Evolutionary conservation across 2,888 invertebrate species (phyloP).

Genomic region (Hirtodrosophila histrioides): DNA sequence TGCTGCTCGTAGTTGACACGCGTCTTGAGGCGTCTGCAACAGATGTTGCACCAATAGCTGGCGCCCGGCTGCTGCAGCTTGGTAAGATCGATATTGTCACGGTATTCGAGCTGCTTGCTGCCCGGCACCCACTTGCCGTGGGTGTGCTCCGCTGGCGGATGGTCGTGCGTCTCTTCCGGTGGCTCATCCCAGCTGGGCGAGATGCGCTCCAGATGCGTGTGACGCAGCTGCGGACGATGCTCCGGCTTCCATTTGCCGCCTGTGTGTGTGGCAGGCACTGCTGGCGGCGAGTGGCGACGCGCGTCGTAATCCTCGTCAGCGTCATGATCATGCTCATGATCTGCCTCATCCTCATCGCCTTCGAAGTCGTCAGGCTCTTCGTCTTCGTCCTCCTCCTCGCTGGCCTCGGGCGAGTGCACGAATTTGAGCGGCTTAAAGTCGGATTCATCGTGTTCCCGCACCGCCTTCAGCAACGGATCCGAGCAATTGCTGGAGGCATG

Average conservation of each 20-base stretch:
- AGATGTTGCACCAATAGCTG: slow-evolving; percentile 91
- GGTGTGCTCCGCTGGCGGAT: slow-evolving; percentile 89
- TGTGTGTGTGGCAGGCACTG: slow-evolving; percentile 86
- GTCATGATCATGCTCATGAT: slow-evolving; percentile 22
- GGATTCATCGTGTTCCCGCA: slow-evolving; percentile 86
- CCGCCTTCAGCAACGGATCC: slow-evolving; percentile 87
- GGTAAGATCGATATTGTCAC: slow-evolving; percentile 83
- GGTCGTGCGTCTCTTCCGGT: slow-evolving; percentile 82
- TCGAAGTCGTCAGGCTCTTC: slow-evolving; percentile 85
- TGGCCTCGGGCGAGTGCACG: slow-evolving; percentile 70
- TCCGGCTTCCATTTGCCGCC: slow-evolving; percentile 92
- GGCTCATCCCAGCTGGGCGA: slow-evolving; percentile 86
- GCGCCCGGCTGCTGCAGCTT: slow-evolving; percentile 53
- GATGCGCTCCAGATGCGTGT: slow-evolving; percentile 71
- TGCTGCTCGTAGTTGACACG: slow-evolving; percentile 91
- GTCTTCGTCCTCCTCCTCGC: slow-evolving; percentile 84
- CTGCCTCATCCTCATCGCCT: slow-evolving; percentile 60
- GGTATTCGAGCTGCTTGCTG: slow-evolving; percentile 85
- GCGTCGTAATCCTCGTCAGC: slow-evolving; percentile 54
- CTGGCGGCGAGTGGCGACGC: slow-evolving; percentile 74
- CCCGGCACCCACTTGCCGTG: slow-evolving; percentile 92
- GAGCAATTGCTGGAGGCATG: slow-evolving; percentile 46
- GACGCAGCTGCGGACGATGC: slow-evolving; percentile 81
- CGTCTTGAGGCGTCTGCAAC: slow-evolving; percentile 90
- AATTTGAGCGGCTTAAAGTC: slow-evolving; percentile 81